A percentile compares a stretch with the other conserved stretches of the same genome.
Evolutionary conservation across 2,888 invertebrate species (phyloP).

Genomic region (Harmothoe impar): DNA sequence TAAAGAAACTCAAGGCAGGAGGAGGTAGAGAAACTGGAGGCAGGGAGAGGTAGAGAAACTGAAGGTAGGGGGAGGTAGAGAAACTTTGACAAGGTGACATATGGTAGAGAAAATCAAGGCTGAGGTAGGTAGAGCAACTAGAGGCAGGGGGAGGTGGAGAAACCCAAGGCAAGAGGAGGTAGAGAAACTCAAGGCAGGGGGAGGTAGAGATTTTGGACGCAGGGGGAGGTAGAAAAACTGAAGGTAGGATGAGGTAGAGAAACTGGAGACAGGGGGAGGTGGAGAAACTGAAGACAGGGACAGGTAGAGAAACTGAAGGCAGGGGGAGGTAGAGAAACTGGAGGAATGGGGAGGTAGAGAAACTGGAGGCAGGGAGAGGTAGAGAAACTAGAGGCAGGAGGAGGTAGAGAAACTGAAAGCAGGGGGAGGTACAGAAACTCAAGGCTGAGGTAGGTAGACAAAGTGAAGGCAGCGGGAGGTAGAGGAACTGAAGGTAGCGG

Average conservation of each 20-base stretch:
- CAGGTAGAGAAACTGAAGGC: not conserved
- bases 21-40: not conserved
- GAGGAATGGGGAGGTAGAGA: not conserved
- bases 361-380: not conserved
- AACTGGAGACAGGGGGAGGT: not conserved
- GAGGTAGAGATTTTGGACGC: not conserved
- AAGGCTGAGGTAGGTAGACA: not conserved
- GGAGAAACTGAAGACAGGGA: not conserved
- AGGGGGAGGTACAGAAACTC: not conserved
- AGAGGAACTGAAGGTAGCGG: not conserved
- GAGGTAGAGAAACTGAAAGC: not conserved
- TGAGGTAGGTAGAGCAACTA: not conserved
- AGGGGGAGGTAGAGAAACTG: not conserved
- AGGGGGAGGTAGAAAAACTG: not conserved
- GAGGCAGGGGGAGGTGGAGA: not conserved
- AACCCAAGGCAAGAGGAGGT: not conserved
- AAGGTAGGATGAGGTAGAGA: not conserved
- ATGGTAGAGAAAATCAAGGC: not conserved
- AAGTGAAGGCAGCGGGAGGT: not conserved
- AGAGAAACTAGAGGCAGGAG: too few relatives aligned
- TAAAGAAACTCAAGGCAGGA: not conserved
- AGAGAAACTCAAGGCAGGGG: not conserved
- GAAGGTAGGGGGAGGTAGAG: too few relatives aligned
- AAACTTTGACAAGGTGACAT: too few relatives aligned
- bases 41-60: not conserved